These are phyloP conservation scores for Alsophila aescularia DNA, from an alignment of 2,888 invertebrate genomes.

Conservation along the genomic window DNA sequence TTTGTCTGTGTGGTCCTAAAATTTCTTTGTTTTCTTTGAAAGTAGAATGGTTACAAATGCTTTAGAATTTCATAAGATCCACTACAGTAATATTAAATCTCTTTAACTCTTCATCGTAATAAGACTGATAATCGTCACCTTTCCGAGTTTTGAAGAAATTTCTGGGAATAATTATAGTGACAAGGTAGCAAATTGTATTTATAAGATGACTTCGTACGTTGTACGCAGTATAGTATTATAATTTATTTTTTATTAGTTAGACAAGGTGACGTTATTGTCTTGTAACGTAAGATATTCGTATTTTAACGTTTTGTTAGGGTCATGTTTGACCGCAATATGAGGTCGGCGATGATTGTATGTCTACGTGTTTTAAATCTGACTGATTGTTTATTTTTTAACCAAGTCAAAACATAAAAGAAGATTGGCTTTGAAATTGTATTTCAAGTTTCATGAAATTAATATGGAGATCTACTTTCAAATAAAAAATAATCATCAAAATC, in stretches of 20 bases:
- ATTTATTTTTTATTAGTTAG: constrained; percentile 29
- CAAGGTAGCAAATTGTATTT: background rate
- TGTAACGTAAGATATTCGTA: constrained; percentile 22
- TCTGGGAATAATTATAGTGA: background rate
- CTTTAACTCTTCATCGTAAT: background rate
- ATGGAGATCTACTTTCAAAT: no score
- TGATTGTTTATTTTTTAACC: no score
- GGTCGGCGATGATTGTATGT: no score
- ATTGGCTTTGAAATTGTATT: no score
- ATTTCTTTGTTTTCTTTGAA: constrained; percentile 38
- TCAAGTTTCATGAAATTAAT: no score
- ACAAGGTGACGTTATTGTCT: constrained; percentile 33
- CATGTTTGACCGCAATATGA: no score
- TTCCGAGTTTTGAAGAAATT: background rate
- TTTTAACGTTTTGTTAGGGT: constrained; percentile 18
- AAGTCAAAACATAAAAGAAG: no score
- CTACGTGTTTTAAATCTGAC: no score
- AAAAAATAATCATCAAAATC: no score
- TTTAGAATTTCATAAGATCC: constrained; percentile 8
- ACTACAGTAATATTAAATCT: background rate
- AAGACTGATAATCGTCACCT: background rate
- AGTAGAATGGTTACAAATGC: constrained; percentile 27
- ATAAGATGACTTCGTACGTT: background rate
- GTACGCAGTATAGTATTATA: constrained; percentile 14
- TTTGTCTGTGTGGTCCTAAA: constrained; percentile 32